phyloP scores from a whole-genome alignment of 2,113 vertebrate species.

The Gymnarchus niloticus region DNA sequence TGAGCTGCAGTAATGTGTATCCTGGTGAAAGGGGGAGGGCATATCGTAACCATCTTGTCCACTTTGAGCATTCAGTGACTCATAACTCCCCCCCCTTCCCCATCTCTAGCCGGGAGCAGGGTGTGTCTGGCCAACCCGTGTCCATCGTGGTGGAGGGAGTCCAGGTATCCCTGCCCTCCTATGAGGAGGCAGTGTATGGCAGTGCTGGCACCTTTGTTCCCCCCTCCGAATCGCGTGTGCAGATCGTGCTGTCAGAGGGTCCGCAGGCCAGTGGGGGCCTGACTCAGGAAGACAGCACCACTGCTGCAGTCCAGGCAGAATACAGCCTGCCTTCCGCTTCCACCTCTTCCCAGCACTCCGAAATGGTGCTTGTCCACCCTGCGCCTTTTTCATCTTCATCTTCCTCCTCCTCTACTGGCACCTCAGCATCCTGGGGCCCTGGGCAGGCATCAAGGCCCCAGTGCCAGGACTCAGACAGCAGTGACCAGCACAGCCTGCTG shows the following conservation, averaged over 20 bases:
- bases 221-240: slow-evolving; percentile 76
- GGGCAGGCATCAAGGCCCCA: slow-evolving; percentile 66
- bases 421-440: slow-evolving; percentile 76
- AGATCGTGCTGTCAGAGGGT: slow-evolving; percentile 88
- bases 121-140: slow-evolving; percentile 80
- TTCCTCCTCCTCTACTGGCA: slow-evolving; percentile 31
- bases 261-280: slow-evolving; percentile 62
- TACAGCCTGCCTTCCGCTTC: slow-evolving; percentile 76
- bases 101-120: slow-evolving; percentile 80
- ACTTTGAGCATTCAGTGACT: background rate
- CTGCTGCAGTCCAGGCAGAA: slow-evolving; percentile 56
- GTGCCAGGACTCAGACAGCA: slow-evolving; percentile 81
- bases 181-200: slow-evolving; percentile 95
- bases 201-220: slow-evolving; percentile 64
- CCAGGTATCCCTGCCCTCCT: slow-evolving; percentile 89
- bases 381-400: slow-evolving; percentile 60
- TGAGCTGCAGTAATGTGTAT: background rate
- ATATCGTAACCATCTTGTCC: background rate
- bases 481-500: slow-evolving; percentile 92
- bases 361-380: slow-evolving; percentile 85
- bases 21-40: background rate
- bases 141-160: slow-evolving; percentile 96
- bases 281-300: slow-evolving; percentile 30
- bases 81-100: background rate
- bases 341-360: slow-evolving; percentile 74